Percentiles rank a stretch among this genome's conserved stretches.
Evolutionary conservation across 2,888 invertebrate species (phyloP).

Genomic region (Ernsta delagoae): DNA sequence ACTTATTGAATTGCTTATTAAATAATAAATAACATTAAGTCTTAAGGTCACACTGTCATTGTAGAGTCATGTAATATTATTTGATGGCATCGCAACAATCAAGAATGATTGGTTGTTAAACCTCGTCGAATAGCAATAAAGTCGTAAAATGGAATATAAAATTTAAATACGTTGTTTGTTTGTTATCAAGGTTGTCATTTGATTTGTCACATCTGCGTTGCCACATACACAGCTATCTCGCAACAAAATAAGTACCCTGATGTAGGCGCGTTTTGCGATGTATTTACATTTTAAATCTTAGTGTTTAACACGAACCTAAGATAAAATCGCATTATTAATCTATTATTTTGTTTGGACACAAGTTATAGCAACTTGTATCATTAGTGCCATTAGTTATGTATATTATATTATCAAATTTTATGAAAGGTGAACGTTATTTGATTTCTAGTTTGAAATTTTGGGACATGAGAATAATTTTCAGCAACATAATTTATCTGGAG

Average conservation of each 20-base stretch:
- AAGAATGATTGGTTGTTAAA: slow-evolving; percentile 35
- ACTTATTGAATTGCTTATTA: slow-evolving; percentile 29
- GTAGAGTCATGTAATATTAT: slow-evolving; percentile 28
- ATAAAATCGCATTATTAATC: no score
- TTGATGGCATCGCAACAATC: slow-evolving; percentile 39
- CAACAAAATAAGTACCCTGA: neutral
- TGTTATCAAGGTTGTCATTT: slow-evolving; percentile 31
- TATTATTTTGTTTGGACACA: no score
- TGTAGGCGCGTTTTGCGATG: no score
- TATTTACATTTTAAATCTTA: no score
- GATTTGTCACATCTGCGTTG: slow-evolving; percentile 16
- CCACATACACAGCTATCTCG: neutral
- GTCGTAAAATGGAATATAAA: slow-evolving; percentile 39
- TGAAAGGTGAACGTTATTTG: no score
- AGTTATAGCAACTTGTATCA: no score
- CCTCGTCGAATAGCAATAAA: slow-evolving; percentile 31
- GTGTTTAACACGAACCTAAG: no score
- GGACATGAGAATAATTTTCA: neutral
- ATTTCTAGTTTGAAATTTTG: neutral
- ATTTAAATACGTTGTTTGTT: slow-evolving; percentile 33
- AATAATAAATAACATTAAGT: slow-evolving; percentile 25
- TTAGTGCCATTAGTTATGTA: no score
- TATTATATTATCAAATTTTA: no score
- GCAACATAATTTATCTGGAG: no score
- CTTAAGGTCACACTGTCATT: slow-evolving; percentile 28